Conservation (phyloP, 2,797 vertebrate species). For the Arvicola amphibius region DNA sequence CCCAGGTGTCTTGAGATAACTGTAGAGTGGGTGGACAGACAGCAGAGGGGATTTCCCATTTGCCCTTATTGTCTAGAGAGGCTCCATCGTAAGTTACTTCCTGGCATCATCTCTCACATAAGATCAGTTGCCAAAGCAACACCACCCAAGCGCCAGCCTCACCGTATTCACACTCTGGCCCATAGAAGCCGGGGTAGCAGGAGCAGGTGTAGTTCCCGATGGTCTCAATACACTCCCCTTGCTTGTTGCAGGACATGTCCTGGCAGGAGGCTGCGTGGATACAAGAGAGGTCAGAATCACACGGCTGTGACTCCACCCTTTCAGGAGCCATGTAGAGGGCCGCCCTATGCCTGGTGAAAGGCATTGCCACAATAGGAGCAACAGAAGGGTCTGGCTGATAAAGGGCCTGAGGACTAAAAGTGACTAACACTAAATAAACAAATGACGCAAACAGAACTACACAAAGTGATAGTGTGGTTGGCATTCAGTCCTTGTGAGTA, state of each 20-base stretch:
- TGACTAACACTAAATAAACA: background rate
- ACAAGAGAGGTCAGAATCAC: background rate
- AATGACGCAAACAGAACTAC: background rate
- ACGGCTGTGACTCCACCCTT: background rate
- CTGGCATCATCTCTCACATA: background rate
- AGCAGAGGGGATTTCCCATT: background rate
- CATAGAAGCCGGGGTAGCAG: slow-evolving; percentile 90
- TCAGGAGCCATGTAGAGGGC: background rate
- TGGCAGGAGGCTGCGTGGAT: slow-evolving; percentile 88
- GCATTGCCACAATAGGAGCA: too few relatives aligned
- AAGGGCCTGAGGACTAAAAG: background rate
- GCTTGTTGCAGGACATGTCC: slow-evolving; percentile 86
- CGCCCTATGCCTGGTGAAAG: rapidly evolving
- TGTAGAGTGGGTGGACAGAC: background rate
- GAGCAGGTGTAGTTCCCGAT: slow-evolving; percentile 89
- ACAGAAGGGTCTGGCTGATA: background rate
- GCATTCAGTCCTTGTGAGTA: background rate
- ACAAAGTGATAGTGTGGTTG: too few relatives aligned
- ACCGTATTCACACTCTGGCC: slow-evolving; percentile 89
- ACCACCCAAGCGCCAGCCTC: slow-evolving; percentile 36
- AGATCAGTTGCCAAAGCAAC: background rate
- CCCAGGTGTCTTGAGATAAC: background rate
- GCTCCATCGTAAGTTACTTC: background rate
- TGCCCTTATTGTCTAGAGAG: background rate
- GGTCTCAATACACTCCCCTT: slow-evolving; percentile 90